Base-by-base conservation (phyloP, 2,888 invertebrate species). In the Drosophila lutescens region DNA sequence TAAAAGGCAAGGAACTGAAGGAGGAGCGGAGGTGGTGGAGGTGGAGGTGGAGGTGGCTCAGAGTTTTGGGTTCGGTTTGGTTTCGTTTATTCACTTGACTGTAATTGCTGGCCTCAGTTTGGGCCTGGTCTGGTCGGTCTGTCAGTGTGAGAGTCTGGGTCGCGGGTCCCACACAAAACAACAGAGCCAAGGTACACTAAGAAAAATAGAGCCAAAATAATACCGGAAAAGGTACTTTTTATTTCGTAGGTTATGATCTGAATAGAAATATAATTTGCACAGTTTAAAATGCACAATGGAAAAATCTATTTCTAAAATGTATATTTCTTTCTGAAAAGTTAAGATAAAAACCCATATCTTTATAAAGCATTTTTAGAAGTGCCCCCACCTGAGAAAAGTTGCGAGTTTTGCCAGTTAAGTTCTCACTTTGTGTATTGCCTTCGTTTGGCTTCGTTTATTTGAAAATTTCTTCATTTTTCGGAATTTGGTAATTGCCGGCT, bases 391-490 rank as follows among this genome's bases (percentile, higher is more conserved):
- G 36, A 23, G 59, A 49, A 68, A 53, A 57, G 57, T 49, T 49
- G 43, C 54, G 30, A 71, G 36, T 51, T 61, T 56, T 51, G 51
- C 62, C 60, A 82, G 78, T 81, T 68, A 79, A 86, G 77, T 86
- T 86, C 88, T 84, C 81, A 86, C 81, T 81, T 66, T 66, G 66
- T 66, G 63, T 66, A 63, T 66, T 66, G 65, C 66, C 71, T 26
- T 26, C 26, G 80, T 85, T 73, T 80, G 79, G 77, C 74, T 82
- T 84, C 76, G 80, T 85, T 88, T 82, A 87, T 87, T 86, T 83
- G 86, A 87, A 86, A 86, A 86, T 86, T 86, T 87, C 87, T 86
- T 87, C 79, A 86, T 86, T 87, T 86, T 86, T 86, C 67, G 86
- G 86, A 87, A 86, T 86, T 86, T 77, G 71, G 88, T 87, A 88